Base-by-base conservation (phyloP, 2,113 vertebrate genomes). In the Osmerus mordax region DNA sequence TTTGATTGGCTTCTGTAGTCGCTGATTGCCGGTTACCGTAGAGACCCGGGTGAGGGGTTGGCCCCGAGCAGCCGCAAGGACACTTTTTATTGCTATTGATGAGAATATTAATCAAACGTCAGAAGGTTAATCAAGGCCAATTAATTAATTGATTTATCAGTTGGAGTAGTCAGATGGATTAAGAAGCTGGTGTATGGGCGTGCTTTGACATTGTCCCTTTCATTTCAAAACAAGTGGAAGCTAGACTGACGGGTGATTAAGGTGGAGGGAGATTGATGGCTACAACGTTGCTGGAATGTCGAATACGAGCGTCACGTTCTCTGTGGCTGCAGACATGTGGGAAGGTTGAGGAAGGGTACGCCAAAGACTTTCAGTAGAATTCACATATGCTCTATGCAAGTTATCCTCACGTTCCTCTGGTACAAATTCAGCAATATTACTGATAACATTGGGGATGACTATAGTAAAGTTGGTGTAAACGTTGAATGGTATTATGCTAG, bases 131-230 rank as follows among this genome's bases (percentile, higher is more conserved):
- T 89, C 74, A 84, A 84, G 79, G 78, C 65, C 77, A 84, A 84
- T 85, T 81, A 84, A 88, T 85, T 81, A 80, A 89, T 89, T 82
- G 86, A 88, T 90, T 83, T 86, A 84, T 86, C 75, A 80, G 86
- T 80, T 81, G 65, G 56, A 83, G 54, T 41, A 66, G 66, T 55
- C 61, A 60, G 59, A 74, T 70, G 79, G 77, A 86, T 74, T 62
- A 67, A 81, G 76, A 82, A 76, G 74, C 79, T 72, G 70, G 75
- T 65, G 65, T 76, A 16, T 15, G 64, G 78, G 81, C 47, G 61
- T 59, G 81, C 78, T 77, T 73, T 83, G 84, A 89, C 87, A 83
- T 83, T 85, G 83, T 85, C 80, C 84, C 67, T 84, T 87, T 80
- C 65, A 71, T 84, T 81, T 82, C 75, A 82, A 86, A 91, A 83